Conservation (phyloP, 37 sponge, comb jelly and placozoan genomes). For the Spongilla lacustris region DNA sequence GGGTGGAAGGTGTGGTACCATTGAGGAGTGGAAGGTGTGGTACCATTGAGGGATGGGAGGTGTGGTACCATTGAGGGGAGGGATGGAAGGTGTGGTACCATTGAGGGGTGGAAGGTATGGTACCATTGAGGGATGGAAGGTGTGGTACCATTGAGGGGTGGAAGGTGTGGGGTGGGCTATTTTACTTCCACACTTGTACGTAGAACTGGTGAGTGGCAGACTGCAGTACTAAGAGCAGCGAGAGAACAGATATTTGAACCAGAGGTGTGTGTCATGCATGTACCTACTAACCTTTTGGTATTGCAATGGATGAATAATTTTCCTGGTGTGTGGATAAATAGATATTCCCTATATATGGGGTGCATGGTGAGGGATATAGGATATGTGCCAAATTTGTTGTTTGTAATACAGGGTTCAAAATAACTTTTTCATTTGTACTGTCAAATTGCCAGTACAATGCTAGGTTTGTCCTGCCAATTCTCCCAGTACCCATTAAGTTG, state of each 20-base stretch:
- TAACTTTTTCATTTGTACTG: no score
- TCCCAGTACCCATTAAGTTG: no score
- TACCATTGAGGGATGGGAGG: not conserved
- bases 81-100: not conserved
- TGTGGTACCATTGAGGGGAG: not conserved
- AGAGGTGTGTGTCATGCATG: constrained; percentile 35
- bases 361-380: no score
- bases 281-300: no score
- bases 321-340: not conserved
- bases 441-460: no score
- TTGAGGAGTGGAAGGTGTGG: not conserved
- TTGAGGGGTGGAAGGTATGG: no score
- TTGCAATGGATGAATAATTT: no score
- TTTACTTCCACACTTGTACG: not conserved
- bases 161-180: not conserved
- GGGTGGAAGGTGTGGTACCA: not conserved
- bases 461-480: no score
- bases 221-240: constrained; percentile 72
- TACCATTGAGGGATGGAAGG: not conserved
- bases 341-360: no score
- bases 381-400: no score
- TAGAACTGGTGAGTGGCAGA: constrained; percentile 67
- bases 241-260: constrained; percentile 72
- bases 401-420: no score
- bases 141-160: not conserved